These are phyloP conservation scores for Psilopsiagon aurifrons DNA, from an alignment of 2,113 vertebrate genomes.

Conservation along the genomic window DNA sequence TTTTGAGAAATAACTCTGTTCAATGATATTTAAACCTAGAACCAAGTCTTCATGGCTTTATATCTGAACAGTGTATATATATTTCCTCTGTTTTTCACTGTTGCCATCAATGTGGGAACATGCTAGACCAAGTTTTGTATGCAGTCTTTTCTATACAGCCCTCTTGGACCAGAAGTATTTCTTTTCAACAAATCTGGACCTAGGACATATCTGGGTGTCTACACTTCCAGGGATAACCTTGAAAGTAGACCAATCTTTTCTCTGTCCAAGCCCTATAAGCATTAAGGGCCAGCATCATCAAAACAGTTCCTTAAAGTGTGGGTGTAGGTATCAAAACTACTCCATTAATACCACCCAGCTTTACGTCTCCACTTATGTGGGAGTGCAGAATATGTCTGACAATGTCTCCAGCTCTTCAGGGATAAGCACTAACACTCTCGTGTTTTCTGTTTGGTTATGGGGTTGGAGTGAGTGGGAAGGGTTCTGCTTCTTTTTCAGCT, in stretches of 20 bases:
- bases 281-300: background rate
- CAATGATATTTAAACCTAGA: background rate
- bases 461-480: conserved; percentile 9
- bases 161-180: background rate
- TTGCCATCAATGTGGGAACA: background rate
- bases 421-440: background rate
- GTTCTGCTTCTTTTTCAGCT: conserved; percentile 24
- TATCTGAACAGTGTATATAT: background rate
- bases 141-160: background rate
- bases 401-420: conserved; percentile 16
- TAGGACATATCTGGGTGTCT: background rate
- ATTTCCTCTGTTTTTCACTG: background rate
- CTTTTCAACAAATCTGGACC: background rate
- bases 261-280: background rate
- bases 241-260: background rate
- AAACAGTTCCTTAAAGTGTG: background rate
- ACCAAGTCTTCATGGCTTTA: background rate
- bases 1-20: background rate
- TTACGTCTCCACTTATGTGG: background rate
- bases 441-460: conserved; percentile 7
- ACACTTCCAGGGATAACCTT: background rate
- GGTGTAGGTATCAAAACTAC: background rate
- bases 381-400: conserved; percentile 30
- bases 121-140: background rate
- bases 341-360: conserved; percentile 2